phyloP scores from a whole-genome alignment of 2,113 vertebrate genomes.

The Pomatostomus ruficeps region DNA sequence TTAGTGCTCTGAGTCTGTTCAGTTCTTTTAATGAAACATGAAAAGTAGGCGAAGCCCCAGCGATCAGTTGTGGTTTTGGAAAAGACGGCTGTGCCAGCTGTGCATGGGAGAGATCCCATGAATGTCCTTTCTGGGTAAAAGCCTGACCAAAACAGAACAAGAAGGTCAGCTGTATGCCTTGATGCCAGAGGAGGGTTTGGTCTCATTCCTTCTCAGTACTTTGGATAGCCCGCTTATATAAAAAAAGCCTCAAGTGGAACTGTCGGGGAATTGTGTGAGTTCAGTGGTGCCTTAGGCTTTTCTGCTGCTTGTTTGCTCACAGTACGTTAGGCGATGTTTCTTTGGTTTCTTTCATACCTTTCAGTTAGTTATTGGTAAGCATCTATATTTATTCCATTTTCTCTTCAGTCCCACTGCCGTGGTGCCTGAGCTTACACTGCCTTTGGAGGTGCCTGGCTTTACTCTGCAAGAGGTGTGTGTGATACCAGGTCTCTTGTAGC shows the following conservation, averaged over 20 bases:
- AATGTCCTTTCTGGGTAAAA: background rate
- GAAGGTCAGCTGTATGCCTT: background rate
- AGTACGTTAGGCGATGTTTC: background rate
- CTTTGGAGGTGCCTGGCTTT: background rate
- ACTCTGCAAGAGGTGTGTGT: background rate
- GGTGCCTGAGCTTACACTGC: background rate
- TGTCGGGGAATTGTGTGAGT: background rate
- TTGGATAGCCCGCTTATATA: background rate
- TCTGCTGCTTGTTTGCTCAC: background rate
- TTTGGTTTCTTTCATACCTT: background rate
- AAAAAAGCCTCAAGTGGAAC: background rate
- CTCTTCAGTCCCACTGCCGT: background rate
- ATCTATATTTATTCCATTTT: background rate
- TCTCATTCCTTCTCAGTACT: background rate
- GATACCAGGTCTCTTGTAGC: background rate
- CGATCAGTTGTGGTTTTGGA: background rate
- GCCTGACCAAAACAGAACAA: background rate
- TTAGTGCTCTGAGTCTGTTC: background rate
- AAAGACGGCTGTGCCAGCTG: background rate
- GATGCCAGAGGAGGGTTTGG: background rate
- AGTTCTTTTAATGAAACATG: background rate
- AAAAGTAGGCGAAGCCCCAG: background rate
- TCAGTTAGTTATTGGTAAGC: background rate
- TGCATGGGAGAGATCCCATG: background rate
- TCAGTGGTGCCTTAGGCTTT: background rate